Evolutionary conservation across 2,888 invertebrate species (phyloP).

Genomic region (Escarpia spicata): DNA sequence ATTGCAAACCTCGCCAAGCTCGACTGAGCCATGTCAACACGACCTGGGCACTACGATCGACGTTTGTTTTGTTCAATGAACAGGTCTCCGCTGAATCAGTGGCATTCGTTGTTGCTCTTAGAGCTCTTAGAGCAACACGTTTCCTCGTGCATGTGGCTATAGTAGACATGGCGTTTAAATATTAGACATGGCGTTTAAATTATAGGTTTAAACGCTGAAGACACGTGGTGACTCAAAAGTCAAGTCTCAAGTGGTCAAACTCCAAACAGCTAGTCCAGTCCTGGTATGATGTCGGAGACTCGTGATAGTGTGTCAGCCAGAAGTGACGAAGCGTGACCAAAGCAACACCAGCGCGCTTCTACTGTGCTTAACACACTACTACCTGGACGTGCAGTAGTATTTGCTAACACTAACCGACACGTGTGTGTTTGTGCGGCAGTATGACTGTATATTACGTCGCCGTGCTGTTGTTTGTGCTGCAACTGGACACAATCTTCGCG

Average conservation of each 20-base stretch:
- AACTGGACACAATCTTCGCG: slow-evolving; percentile 17
- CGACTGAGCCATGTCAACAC: not conserved
- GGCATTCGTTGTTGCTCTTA: too few relatives aligned
- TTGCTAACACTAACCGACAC: not conserved
- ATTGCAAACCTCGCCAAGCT: not conserved
- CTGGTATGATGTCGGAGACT: not conserved
- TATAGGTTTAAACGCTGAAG: too few relatives aligned
- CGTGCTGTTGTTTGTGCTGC: not conserved
- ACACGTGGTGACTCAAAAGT: too few relatives aligned
- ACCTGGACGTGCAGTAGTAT: not conserved
- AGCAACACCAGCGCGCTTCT: not conserved
- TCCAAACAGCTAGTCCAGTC: too few relatives aligned
- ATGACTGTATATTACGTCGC: not conserved
- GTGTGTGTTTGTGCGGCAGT: not conserved
- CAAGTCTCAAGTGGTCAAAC: too few relatives aligned
- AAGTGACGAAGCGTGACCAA: not conserved
- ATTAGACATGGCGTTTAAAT: too few relatives aligned
- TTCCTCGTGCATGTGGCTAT: too few relatives aligned
- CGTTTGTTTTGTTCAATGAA: not conserved
- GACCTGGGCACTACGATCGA: not conserved
- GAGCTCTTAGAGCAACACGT: too few relatives aligned
- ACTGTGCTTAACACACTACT: too few relatives aligned
- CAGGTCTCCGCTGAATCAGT: not conserved
- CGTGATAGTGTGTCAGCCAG: not conserved
- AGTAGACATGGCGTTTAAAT: too few relatives aligned